Percentiles rank a stretch among this genome's conserved stretches.
Conservation (phyloP, 2,888 invertebrate genomes). For the Meiosimyza platycephala region DNA sequence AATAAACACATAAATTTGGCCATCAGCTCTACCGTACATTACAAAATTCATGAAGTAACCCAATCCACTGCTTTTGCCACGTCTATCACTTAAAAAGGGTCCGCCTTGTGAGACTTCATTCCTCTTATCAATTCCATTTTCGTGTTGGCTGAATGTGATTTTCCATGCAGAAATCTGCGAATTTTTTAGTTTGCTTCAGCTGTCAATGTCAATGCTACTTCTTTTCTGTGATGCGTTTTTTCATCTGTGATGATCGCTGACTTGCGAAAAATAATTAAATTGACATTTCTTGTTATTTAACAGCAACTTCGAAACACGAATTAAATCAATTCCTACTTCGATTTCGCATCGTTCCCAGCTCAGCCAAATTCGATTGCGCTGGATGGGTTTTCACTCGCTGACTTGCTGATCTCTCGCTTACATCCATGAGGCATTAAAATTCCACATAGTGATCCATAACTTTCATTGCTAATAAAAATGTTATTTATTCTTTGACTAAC, state of each 20-base stretch:
- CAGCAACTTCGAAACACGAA: conserved; percentile 32
- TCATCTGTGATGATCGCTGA: background rate
- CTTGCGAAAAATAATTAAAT: conserved; percentile 46
- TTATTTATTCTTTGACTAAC: conserved; percentile 22
- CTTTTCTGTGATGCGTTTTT: background rate
- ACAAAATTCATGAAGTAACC: conserved; percentile 34
- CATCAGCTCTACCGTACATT: conserved; percentile 8
- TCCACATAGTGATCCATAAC: conserved; percentile 7
- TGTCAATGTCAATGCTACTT: conserved; percentile 41
- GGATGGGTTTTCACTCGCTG: background rate
- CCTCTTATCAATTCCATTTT: conserved; percentile 5
- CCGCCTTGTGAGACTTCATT: background rate
- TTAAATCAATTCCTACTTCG: background rate
- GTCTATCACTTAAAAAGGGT: conserved; percentile 2
- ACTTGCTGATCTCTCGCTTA: background rate
- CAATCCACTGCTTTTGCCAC: conserved; percentile 23
- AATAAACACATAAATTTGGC: too few species aligned
- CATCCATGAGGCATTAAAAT: background rate
- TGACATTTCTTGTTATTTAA: conserved; percentile 48
- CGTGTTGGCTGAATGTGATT: background rate
- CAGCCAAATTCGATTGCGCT: background rate
- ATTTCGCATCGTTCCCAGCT: background rate
- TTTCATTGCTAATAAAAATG: conserved; percentile 22
- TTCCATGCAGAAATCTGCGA: background rate
- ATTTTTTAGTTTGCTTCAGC: conserved; percentile 28